Percentiles rank a stretch among this genome's conserved stretches.
Evolutionary conservation across 1,140 invertebrate genomes (phyloP).

Genomic region (Drosophila fuyamai): DNA sequence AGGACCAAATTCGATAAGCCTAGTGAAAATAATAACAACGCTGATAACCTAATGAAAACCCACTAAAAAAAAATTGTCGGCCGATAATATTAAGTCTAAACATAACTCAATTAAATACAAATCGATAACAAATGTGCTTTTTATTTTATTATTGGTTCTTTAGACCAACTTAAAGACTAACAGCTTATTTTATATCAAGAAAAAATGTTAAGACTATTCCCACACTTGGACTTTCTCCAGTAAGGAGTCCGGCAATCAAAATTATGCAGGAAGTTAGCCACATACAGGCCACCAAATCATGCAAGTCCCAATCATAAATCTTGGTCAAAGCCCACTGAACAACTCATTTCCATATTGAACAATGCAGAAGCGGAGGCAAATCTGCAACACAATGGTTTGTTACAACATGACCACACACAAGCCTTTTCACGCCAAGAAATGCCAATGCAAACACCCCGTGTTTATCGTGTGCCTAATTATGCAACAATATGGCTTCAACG

Average conservation of each 20-base stretch:
- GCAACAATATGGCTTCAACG: constrained; percentile 53
- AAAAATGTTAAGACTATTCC: too few relatives aligned
- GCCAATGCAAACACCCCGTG: constrained; percentile 69
- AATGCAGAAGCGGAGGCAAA: constrained; percentile 50
- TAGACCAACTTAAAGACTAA: too few relatives aligned
- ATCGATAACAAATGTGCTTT: too few relatives aligned
- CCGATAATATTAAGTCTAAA: too few relatives aligned
- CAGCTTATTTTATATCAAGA: too few relatives aligned
- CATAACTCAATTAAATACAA: too few relatives aligned
- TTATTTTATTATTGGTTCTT: too few relatives aligned
- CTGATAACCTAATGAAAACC: too few relatives aligned
- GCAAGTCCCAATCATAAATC: constrained; percentile 14
- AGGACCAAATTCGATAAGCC: background rate
- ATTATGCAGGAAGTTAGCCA: constrained; percentile 2
- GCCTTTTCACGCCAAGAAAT: constrained; percentile 75
- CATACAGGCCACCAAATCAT: constrained; percentile 10
- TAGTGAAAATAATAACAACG: background rate
- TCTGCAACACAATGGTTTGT: constrained; percentile 56
- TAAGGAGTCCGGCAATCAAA: background rate
- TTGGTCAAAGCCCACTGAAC: background rate
- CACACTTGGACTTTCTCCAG: too few relatives aligned
- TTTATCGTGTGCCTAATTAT: constrained; percentile 66
- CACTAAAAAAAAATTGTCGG: too few relatives aligned
- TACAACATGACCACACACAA: constrained; percentile 81
- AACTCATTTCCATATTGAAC: constrained; percentile 68